A percentile compares a stretch with the other conserved stretches of the same genome.
phyloP scores from a whole-genome alignment of 2,888 invertebrate species.

The Nymphalis urticae region DNA sequence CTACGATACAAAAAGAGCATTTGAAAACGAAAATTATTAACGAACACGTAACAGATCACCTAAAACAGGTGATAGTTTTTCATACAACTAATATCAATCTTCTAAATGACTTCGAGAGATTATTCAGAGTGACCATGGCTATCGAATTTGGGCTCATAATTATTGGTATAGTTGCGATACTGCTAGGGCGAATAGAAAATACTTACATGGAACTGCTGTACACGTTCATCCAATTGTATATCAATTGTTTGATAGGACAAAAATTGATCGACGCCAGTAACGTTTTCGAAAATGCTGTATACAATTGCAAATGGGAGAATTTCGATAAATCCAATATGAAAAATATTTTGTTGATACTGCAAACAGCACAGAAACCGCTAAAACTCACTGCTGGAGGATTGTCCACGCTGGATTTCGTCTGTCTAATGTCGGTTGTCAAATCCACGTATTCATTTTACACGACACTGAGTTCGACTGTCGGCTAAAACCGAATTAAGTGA shows the following conservation, averaged over 20 bases:
- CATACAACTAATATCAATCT: constrained; percentile 50
- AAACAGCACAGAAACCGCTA: constrained; percentile 57
- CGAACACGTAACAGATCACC: constrained; percentile 45
- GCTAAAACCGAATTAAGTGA: neutral
- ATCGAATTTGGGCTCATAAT: constrained; percentile 53
- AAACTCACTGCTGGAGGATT: constrained; percentile 61
- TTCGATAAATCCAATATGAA: constrained; percentile 57
- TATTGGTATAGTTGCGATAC: constrained; percentile 52
- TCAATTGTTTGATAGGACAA: constrained; percentile 62
- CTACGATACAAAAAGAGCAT: neutral
- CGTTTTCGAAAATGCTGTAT: constrained; percentile 55
- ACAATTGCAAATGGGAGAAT: constrained; percentile 63
- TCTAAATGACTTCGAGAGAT: constrained; percentile 46
- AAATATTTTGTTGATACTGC: constrained; percentile 55
- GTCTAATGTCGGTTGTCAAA: constrained; percentile 55
- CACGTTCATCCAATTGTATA: constrained; percentile 53
- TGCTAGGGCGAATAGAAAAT: constrained; percentile 60
- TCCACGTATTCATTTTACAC: constrained; percentile 63
- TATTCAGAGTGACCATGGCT: constrained; percentile 53
- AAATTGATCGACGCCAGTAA: constrained; percentile 56
- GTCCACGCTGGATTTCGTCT: constrained; percentile 50
- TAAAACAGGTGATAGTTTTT: constrained; percentile 47
- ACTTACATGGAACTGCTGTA: constrained; percentile 49
- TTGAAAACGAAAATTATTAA: constrained; percentile 44
- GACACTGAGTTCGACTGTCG: constrained; percentile 53